Base-by-base conservation (phyloP, 2,888 invertebrate genomes). In the Phyto melanocephala region DNA sequence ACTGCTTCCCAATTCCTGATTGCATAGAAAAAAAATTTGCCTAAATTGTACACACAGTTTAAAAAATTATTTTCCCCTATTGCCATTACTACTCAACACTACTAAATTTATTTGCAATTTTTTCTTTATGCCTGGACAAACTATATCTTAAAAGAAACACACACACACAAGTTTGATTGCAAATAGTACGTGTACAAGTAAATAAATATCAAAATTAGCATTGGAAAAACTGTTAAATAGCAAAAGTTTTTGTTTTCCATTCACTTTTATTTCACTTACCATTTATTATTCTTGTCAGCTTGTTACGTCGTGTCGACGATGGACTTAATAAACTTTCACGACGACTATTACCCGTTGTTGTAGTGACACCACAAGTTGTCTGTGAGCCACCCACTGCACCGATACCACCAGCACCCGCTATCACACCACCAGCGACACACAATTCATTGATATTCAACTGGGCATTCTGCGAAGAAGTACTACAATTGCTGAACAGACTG, bases 281-380 rank as follows among this genome's bases (percentile, higher is more conserved):
- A 87, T 95, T 93, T 82, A 94, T 93, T 83, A 95, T 94, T 84
- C 96, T 92, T 87, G 95, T 95, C 52, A 95, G 93, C 91, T 96
- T 96, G 86, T 95, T 94, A 75, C 96, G 92, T 37, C 96, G 92
- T 4, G 95, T 95, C 17, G 95, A 94, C 54, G 94, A 95, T 0
- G 96, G 96, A 17, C 96, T 96, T 1, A 95, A 94, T 70, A 95
- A 92, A 85, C 94, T 94, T 89, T 94, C 92, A 72, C 92, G 91
- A 6, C 93, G 89, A 77, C 90, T 92, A 80, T 86, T 89, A 84
- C 88, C 87, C 63, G 87, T 63, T 28, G 75, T 70, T 45, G 82
- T 92, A 82, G 85, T 88, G 81, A 88, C 86, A 62, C 86, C 63
- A 67, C 85, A 82, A 62, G 77, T 77, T 56, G 80, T 52, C 35